A percentile compares a stretch with the other conserved stretches of the same genome.
These are phyloP conservation scores for Pheosia tremula DNA, from an alignment of 2,888 invertebrate genomes.

Conservation along the genomic window DNA sequence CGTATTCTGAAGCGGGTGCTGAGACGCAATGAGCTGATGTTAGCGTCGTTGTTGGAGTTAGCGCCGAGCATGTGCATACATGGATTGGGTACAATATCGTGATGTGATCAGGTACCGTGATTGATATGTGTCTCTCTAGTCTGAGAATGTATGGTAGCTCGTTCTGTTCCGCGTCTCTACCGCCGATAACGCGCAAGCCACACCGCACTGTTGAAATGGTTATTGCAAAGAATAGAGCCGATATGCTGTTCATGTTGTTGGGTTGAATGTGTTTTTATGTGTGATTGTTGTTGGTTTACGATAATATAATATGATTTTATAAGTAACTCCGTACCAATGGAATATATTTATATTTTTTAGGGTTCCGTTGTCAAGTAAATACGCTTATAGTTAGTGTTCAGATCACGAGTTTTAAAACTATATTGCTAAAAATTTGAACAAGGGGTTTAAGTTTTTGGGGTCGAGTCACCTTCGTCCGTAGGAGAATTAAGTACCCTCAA, in stretches of 20 bases:
- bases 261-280: not conserved
- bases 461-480: too few relatives aligned
- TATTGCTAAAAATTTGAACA: too few relatives aligned
- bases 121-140: constrained; percentile 7
- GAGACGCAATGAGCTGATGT: constrained; percentile 14
- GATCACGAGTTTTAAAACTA: too few relatives aligned
- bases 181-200: constrained; percentile 11
- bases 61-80: constrained; percentile 7
- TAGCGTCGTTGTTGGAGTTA: constrained; percentile 11
- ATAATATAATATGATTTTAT: not conserved
- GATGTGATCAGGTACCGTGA: not conserved
- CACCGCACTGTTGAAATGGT: not conserved
- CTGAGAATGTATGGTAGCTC: constrained; percentile 12
- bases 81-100: not conserved
- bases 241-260: not conserved
- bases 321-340: too few relatives aligned
- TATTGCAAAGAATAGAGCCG: not conserved
- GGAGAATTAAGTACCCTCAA: too few relatives aligned
- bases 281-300: too few relatives aligned
- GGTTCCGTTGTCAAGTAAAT: too few relatives aligned
- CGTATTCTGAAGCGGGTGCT: not conserved
- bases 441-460: too few relatives aligned
- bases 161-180: constrained; percentile 5
- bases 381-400: too few relatives aligned
- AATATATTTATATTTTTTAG: too few relatives aligned